Percentiles rank a stretch among this genome's conserved stretches.
Evolutionary conservation across 2,888 invertebrate genomes (phyloP).

Genomic region (Orthonevra nobilis): DNA sequence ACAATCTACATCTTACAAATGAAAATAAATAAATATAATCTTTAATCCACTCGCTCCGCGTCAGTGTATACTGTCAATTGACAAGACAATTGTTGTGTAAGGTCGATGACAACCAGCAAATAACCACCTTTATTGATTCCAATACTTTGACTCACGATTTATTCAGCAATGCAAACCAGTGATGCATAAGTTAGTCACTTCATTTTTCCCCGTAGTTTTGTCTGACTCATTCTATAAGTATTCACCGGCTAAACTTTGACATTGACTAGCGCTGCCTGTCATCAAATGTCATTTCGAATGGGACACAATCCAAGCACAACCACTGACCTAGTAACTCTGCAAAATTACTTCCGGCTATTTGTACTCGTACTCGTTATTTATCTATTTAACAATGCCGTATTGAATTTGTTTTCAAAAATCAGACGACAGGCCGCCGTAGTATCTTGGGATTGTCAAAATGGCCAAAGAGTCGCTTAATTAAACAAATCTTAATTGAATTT

Average conservation of each 20-base stretch:
- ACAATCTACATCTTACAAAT: no score
- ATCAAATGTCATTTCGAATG: slow-evolving; percentile 14
- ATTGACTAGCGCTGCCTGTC: neutral
- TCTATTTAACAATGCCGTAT: slow-evolving; percentile 13
- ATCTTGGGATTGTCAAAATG: slow-evolving; percentile 9
- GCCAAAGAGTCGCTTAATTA: neutral
- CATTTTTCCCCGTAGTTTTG: neutral
- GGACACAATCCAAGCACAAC: no score
- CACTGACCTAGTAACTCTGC: no score
- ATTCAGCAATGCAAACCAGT: neutral
- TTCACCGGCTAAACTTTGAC: no score
- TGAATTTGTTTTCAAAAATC: no score
- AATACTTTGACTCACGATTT: slow-evolving; percentile 6
- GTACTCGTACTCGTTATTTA: no score
- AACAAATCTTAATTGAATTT: slow-evolving; percentile 1
- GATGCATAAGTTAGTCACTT: slow-evolving; percentile 18
- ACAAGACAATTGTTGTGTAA: no score
- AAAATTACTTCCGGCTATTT: slow-evolving; percentile 33
- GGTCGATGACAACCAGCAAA: slow-evolving; percentile 5
- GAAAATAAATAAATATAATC: no score
- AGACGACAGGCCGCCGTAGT: no score
- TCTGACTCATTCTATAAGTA: slow-evolving; percentile 15
- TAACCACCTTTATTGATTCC: neutral
- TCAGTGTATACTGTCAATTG: no score
- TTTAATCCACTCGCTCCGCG: no score